Base-by-base conservation (phyloP, 2,797 vertebrate genomes). In the Sus cebifrons region DNA sequence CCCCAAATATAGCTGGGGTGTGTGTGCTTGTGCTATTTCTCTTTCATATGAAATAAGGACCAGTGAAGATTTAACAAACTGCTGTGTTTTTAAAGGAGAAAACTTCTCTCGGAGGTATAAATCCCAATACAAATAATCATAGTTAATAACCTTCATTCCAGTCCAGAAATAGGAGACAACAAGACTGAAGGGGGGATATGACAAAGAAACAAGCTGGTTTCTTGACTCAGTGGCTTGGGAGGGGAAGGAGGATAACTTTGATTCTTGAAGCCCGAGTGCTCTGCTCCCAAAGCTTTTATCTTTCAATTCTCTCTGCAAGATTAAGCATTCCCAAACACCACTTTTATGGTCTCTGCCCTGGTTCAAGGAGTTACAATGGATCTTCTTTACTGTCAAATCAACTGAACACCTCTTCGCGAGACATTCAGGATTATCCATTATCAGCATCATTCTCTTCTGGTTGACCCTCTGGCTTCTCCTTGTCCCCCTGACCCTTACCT, bases 341-440 rank as follows among this genome's bases (percentile, higher is more conserved):
- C 78, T 86, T 97, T 95, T 96, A 95, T 95, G 91, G 96, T 96
- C 86, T 94, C 92, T 96, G 94, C 54, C 70, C 89, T 95, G 88
- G 90, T 97, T 97, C 87, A 96, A 95, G 96, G 94, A 94, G 94
- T 96, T 96, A 95, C 92, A 97, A 81, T 96, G 97, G 95, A 96
- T 97, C 96, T 97, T 97, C 90, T 97, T 96, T 96, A 96, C 93
- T 97, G 97, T 96, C 95, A 97, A 95, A 93, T 95, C 82, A 95
- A 96, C 92, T 86, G 93, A 91, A 92, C 95, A 94, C 40, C 73
- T 95, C 54, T 96, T 78, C 86, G 90, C 6, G 64, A 86, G 91
- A 70, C 60, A 86, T 91, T 94, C 56, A 91, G 60, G 25, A 20
- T 27, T 79, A 62, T 90, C 65, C 23, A 88, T 95, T 88, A 90